Evolutionary conservation across 2,797 vertebrate genomes (phyloP), one percentile per base, ranked within the genome.

Genomic region (Loriculus beryllinus): DNA sequence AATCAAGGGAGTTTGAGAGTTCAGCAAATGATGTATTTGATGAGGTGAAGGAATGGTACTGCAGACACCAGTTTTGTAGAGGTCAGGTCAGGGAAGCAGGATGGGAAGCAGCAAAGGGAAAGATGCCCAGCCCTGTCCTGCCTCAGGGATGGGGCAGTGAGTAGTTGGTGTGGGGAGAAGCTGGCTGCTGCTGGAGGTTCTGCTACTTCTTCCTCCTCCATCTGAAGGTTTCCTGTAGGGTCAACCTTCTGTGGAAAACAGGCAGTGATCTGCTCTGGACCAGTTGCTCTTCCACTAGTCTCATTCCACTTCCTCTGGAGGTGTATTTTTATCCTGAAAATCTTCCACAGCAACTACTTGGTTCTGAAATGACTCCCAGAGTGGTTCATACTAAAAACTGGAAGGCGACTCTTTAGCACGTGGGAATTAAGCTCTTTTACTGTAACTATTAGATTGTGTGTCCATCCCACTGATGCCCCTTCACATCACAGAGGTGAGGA

Each of bases 1-100:
- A 76, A 49, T 59, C 2, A 9, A 6, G 91, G 88, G 89, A 89
- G 91, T 76, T 91, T 48, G 70, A 69, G 82, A 87, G 86, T 94
- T 95, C 71, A 85, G 78, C 69, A 80, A 6, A 48, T 47, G 54
- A 84, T 78, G 57, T 40, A 18, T 88, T 83, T 91, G 82, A 65
- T 81, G 79, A 85, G 76, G 59, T 78, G 78, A 88, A 76, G 84
- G 79, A 69, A 60, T 52, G 72, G 43, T 75, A 1, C 22, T 78
- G 59, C 33, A 87, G 79, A 43, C n/a, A 28, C 11, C 11, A 17
- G 68, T 48, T 70, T 43, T 82, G 49, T 22, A 52, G 76, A 49
- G 23, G 65, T 82, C 51, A 14, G 3, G 40, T 74, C 37, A 51
- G 25, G 71, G 64, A 52, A 70, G 60, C 23, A 45, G 69, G 39